These are phyloP conservation scores for Aphis craccivora DNA, from an alignment of 1,140 invertebrate species.

Conservation along the genomic window DNA sequence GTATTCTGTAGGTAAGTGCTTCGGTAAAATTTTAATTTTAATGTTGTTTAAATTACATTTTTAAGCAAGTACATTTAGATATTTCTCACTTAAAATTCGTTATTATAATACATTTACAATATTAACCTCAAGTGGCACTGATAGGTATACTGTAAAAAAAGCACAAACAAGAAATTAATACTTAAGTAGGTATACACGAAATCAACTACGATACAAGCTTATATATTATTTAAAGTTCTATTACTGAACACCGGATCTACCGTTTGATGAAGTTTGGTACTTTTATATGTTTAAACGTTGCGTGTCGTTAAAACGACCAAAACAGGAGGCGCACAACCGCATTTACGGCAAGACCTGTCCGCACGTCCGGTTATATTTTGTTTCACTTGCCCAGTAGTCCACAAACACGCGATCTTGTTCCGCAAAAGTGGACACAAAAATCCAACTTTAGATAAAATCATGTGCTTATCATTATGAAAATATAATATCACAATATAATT, in stretches of 20 bases:
- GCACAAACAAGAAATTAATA: background rate
- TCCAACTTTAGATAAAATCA: conserved; percentile 50
- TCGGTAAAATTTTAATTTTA: background rate
- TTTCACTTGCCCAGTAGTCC: background rate
- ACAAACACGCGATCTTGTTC: conserved; percentile 54
- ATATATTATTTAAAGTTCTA: conserved; percentile 5
- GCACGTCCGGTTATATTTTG: conserved; percentile 41
- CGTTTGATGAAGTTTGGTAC: background rate
- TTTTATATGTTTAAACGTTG: conserved; percentile 22
- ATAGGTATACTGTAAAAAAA: background rate
- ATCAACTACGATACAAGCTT: background rate
- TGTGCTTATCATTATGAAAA: conserved; percentile 18
- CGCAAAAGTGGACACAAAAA: conserved; percentile 57
- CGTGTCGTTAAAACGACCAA: background rate
- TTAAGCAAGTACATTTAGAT: background rate
- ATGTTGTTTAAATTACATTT: background rate
- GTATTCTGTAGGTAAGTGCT: background rate
- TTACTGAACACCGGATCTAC: conserved; percentile 39
- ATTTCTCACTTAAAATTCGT: background rate
- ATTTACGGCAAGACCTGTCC: conserved; percentile 17
- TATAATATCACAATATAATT: conserved; percentile 34
- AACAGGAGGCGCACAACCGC: conserved; percentile 40
- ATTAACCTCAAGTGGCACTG: background rate
- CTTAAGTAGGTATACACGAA: background rate
- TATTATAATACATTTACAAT: background rate